Percentiles rank a stretch among this genome's conserved stretches.
Conservation (phyloP, 2,113 vertebrate genomes). For the Megaleporinus macrocephalus region DNA sequence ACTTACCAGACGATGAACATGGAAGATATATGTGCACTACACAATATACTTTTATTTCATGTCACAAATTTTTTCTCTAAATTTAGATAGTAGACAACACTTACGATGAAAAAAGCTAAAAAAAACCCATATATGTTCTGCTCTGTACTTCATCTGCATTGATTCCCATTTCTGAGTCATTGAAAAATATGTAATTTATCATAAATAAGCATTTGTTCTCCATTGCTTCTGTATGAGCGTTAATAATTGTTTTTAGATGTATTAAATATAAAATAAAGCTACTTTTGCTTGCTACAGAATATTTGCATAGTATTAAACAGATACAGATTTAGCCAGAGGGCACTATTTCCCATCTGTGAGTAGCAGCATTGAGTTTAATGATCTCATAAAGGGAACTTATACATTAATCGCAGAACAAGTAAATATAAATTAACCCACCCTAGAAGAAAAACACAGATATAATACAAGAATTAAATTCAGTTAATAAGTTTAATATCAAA, state of each 20-base stretch:
- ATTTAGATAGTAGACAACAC: slow-evolving; percentile 12
- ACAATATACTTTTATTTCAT: slow-evolving; percentile 29
- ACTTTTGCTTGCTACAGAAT: slow-evolving; percentile 62
- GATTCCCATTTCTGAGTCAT: not conserved
- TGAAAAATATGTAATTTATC: not conserved
- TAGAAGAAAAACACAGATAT: slow-evolving; percentile 14
- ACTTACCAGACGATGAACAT: slow-evolving; percentile 10
- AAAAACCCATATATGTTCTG: not conserved
- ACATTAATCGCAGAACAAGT: slow-evolving; percentile 55
- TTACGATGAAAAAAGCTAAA: not conserved
- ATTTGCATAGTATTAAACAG: slow-evolving; percentile 71
- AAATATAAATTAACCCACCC: slow-evolving; percentile 28
- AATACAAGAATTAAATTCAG: not conserved
- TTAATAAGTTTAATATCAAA: not conserved
- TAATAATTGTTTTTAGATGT: slow-evolving; percentile 23
- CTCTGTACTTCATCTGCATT: not conserved
- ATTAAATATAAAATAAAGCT: slow-evolving; percentile 67
- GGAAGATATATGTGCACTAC: slow-evolving; percentile 32
- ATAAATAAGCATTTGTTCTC: not conserved
- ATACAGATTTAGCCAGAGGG: slow-evolving; percentile 73
- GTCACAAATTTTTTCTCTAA: not conserved
- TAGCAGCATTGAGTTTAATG: slow-evolving; percentile 49
- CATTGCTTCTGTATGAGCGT: not conserved
- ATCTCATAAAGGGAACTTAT: slow-evolving; percentile 64
- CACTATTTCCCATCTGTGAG: slow-evolving; percentile 53